phyloP scores from a whole-genome alignment of 2,888 invertebrate species.

The Apoda limacodes region DNA sequence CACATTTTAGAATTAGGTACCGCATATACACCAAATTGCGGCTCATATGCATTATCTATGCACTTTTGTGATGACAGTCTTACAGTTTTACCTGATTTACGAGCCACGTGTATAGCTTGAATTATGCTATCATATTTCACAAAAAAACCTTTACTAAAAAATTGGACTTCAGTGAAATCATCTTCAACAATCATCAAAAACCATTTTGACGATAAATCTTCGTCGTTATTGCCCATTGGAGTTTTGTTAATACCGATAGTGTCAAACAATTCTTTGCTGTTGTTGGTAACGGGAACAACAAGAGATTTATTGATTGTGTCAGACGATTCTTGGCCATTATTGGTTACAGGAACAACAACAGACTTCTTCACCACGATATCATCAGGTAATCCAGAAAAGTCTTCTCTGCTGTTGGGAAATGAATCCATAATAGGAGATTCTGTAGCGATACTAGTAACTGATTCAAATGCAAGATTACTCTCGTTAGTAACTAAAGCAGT shows the following conservation, averaged over 20 bases:
- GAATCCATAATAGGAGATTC: no score
- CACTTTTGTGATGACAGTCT: slow-evolving; percentile 47
- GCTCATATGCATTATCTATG: slow-evolving; percentile 24
- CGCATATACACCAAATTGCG: slow-evolving; percentile 58
- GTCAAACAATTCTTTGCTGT: background rate
- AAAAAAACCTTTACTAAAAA: slow-evolving; percentile 59
- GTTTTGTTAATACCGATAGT: background rate
- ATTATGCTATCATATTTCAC: slow-evolving; percentile 64
- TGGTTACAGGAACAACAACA: no score
- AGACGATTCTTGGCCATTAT: no score
- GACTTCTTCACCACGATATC: no score
- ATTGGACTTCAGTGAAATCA: slow-evolving; percentile 64
- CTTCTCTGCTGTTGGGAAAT: no score
- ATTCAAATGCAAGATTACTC: no score
- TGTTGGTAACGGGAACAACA: no score
- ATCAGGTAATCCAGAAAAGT: no score
- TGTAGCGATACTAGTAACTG: no score
- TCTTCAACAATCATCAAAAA: slow-evolving; percentile 66
- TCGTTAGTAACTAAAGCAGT: no score
- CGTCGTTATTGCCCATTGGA: slow-evolving; percentile 1
- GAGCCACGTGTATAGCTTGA: slow-evolving; percentile 56
- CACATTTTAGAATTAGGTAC: slow-evolving; percentile 39
- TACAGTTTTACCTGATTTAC: slow-evolving; percentile 56
- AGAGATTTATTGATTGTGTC: no score
- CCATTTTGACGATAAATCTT: slow-evolving; percentile 54